Conservation (phyloP, 2,113 vertebrate species). For the Lophochroa leadbeateri region DNA sequence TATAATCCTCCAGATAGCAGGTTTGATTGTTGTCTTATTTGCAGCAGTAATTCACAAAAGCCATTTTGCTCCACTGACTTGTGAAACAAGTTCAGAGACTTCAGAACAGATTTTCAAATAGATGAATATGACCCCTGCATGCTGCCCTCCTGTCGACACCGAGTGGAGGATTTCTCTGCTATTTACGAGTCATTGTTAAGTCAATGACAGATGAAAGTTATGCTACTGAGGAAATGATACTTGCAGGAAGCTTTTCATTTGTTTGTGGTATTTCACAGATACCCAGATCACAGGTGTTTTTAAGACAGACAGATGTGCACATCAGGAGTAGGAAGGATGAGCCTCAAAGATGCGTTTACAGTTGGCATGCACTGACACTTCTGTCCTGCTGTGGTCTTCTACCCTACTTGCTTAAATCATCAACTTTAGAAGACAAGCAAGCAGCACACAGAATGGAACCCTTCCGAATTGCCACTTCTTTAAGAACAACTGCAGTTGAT, state of each 20-base stretch:
- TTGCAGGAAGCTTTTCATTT: neutral
- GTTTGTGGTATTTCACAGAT: neutral
- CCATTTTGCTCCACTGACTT: neutral
- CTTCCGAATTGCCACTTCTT: neutral
- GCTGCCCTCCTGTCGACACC: neutral
- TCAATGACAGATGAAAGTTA: neutral
- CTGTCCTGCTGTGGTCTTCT: neutral
- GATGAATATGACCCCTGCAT: neutral
- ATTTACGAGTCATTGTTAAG: neutral
- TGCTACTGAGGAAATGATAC: neutral
- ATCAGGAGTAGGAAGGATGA: neutral
- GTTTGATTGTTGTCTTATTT: neutral
- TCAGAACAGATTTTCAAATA: neutral
- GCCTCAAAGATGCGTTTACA: neutral
- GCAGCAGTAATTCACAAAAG: neutral
- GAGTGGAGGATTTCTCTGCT: neutral
- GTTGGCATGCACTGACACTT: neutral
- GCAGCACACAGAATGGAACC: neutral
- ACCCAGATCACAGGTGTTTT: neutral
- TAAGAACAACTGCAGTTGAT: neutral
- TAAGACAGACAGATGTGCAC: neutral
- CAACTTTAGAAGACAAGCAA: neutral
- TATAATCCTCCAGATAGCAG: neutral
- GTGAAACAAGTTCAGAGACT: neutral
- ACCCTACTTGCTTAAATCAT: neutral